A percentile compares a stretch with the other conserved stretches of the same genome.
Conservation (phyloP, 2,888 invertebrate genomes). For the Phyllotreta striolata region DNA sequence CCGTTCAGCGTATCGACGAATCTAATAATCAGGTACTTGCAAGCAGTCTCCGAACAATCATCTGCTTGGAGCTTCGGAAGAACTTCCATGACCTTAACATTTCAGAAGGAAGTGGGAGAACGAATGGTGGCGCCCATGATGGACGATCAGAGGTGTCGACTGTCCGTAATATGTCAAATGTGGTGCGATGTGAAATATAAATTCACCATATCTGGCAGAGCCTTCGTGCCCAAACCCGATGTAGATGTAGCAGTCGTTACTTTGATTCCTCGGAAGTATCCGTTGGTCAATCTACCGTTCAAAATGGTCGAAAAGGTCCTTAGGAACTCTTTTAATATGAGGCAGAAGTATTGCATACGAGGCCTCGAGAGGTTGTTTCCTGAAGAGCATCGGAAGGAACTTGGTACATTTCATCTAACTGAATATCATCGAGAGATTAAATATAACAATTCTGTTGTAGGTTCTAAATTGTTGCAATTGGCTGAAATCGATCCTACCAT, state of each 20-base stretch:
- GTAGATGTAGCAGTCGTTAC: slow-evolving; percentile 97
- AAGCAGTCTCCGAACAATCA: slow-evolving; percentile 76
- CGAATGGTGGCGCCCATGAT: slow-evolving; percentile 81
- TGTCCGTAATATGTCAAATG: slow-evolving; percentile 95
- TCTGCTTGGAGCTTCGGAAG: slow-evolving; percentile 86
- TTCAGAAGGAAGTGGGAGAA: slow-evolving; percentile 97
- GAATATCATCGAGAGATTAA: slow-evolving; percentile 3
- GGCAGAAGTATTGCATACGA: slow-evolving; percentile 82
- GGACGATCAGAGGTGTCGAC: slow-evolving; percentile 74
- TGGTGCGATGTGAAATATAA: slow-evolving; percentile 85
- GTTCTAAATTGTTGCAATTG: slow-evolving; percentile 69
- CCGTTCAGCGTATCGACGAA: slow-evolving; percentile 97
- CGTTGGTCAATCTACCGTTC: slow-evolving; percentile 78
- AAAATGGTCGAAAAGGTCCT: slow-evolving; percentile 88
- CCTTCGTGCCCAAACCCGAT: slow-evolving; percentile 94
- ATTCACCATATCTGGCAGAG: slow-evolving; percentile 86
- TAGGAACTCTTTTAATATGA: slow-evolving; percentile 84
- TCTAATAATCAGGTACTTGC: slow-evolving; percentile 87
- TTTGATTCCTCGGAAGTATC: slow-evolving; percentile 79
- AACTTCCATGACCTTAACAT: slow-evolving; percentile 89
- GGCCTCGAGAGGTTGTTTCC: slow-evolving; percentile 82
- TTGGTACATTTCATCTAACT: slow-evolving; percentile 60
- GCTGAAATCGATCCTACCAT: slow-evolving; percentile 76
- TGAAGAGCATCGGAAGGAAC: slow-evolving; percentile 68
- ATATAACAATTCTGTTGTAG: slow-evolving; percentile 33